Evolutionary conservation across 2,888 invertebrate species (phyloP), one percentile per base, ranked within the genome.

Genomic region (Microctonus brassicae): DNA sequence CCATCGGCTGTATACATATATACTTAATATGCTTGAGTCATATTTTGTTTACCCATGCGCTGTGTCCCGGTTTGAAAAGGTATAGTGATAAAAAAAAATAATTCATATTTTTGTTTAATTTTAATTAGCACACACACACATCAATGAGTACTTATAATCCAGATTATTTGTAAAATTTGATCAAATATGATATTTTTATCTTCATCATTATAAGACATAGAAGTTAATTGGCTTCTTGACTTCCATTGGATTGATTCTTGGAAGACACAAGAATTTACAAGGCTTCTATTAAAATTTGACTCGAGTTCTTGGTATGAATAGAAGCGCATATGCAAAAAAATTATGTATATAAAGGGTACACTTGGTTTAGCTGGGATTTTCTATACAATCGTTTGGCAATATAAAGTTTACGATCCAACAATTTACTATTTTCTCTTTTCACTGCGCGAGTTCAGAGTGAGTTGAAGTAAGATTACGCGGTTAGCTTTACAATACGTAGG

Each of bases 341-440:
- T n/a, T n/a, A n/a, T n/a, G n/a, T n/a, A n/a, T n/a, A n/a, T n/a
- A n/a, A 55, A 55, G 13, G 26, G 26, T 55, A 47, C 26, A 13
- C 55, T 13, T 34, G 13, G n/a, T 33, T 58, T 7, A 29, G 10
- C 58, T 17, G 26, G 24, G n/a, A 58, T 58, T n/a, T n/a, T 58
- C 58, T 33, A 33, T 33, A 13, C 33, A 58, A 58, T 58, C 9
- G 58, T 33, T 34, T 26, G 17, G 17, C 26, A 42, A 47, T 70
- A n/a, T n/a, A 47, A 65, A 70, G 34, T 70, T 70, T 70, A 70
- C 60, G 64, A 70, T 60, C 58, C 47, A 64, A 58, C 64, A 58
- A 64, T 70, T 70, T 64, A 47, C 39, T 22, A 69, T 63, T 69
- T 69, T 69, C 63, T 69, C 69, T 70, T 70, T 69, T 39, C 58